Evolutionary conservation across 2,888 invertebrate species (phyloP), one percentile per base, ranked within the genome.

Genomic region (Cabera pusaria): DNA sequence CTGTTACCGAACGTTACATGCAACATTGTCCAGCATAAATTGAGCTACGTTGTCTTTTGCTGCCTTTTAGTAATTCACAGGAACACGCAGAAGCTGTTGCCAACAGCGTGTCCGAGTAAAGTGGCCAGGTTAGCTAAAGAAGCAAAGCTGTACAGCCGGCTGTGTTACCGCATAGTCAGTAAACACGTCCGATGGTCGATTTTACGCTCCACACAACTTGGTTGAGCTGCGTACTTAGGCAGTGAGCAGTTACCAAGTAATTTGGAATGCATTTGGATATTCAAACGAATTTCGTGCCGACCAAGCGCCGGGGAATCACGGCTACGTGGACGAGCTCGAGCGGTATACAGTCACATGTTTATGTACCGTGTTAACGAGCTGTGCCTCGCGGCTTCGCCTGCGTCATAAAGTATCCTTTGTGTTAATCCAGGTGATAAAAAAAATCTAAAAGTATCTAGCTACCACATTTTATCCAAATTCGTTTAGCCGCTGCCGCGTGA

Each of bases 71-170:
- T 42, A 23, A 36, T 47, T 24, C 28, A 45, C 25, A 27, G 35
- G 25, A 17, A 18, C 18, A 9, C 18, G 39, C 44, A 18, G 36
- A 35, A 27, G 18, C 16, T 45, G 44, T 52, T 49, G 44, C 42
- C 50, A 59, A 54, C 55, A 44, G 40, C 28, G 50, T 71, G 49
- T 69, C 76, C 58, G 36, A 27, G 37, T 56, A 56, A 24, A 52
- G 17, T 76, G 76, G 83, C 46, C 47, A 28, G 49, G 54, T 50
- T 59, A 52, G 71, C 64, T 72, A 77, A 80, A 81, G 81, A 80
- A 79, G 76, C 68, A 62, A 59, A 71, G 73, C 71, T 84, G 84
- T 84, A 85, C 76, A 76, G 69, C 55, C 57, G 37, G 63, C 65
- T 57, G 64, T 72, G 72, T 58, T 67, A 78, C 81, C 81, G 51